Evolutionary conservation across 2,888 invertebrate species (phyloP), one percentile per base, ranked within the genome.

Genomic region (Trichogramma dendrolimi): DNA sequence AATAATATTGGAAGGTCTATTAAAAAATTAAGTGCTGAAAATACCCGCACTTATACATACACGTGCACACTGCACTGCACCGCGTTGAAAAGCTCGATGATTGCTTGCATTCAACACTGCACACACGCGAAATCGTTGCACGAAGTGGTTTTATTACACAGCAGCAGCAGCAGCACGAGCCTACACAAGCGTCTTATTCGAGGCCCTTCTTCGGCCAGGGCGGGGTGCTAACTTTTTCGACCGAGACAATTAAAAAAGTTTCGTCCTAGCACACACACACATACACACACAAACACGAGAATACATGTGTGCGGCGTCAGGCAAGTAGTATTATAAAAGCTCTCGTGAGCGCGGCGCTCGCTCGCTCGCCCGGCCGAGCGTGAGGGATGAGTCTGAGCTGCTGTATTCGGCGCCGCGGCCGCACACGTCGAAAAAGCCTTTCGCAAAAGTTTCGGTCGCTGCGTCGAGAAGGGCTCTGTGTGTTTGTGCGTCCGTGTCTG

Each of bases 241-340:
- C 40, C 51, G 61, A 61, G 61, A 61, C 61, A 61, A 61, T 61
- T 61, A 61, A 61, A 61, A 61, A 61, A 61, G 61, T 61, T 61
- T 61, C 46, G 7, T 44, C 44, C 27, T 44, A 2, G 1, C 44
- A 2, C 44, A 44, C 44, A 44, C 44, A 43, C 44, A 43, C 44
- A 43, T 8, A 43, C 44, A 44, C 44, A 44, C 44, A 44, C 44
- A 44, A 7, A 44, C 44, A 44, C 44, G 27, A 27, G 27, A 27
- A 27, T 27, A 27, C 14, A 14, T 14, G 14, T 14, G 14, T 2
- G 3, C 27, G 14, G 14, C 14, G 14, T 14, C 27, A 2, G 27
- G 27, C 27, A 27, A 27, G 27, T 27, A 27, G 27, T 27, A 27
- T 27, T 27, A 60, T 54, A 60, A 54, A 60, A 60, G 54, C 49